Evolutionary conservation across 2,888 invertebrate genomes (phyloP).

Genomic region (Phoenoteleia sp.): DNA sequence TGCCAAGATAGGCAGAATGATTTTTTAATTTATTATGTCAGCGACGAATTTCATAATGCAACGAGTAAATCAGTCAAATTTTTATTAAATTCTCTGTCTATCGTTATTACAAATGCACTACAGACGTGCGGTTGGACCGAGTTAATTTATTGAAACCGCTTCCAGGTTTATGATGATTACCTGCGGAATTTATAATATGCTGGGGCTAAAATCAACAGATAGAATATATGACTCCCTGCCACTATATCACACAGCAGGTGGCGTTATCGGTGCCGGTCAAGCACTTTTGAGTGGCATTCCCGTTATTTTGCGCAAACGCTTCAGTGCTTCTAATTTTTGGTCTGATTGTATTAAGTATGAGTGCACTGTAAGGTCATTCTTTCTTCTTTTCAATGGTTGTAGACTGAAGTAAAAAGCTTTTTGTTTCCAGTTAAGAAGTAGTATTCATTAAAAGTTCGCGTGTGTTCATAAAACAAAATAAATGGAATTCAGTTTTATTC

Average conservation of each 20-base stretch:
- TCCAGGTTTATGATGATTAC: slow-evolving; percentile 85
- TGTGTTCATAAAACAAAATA: no score
- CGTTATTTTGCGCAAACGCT: slow-evolving; percentile 85
- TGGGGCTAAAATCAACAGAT: slow-evolving; percentile 84
- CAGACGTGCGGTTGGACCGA: neutral
- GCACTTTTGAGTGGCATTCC: slow-evolving; percentile 85
- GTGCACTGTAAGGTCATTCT: slow-evolving; percentile 85
- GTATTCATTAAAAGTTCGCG: no score
- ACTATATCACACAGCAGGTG: slow-evolving; percentile 87
- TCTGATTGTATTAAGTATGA: slow-evolving; percentile 86
- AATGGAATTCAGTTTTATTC: no score
- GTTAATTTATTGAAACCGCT: slow-evolving; percentile 50
- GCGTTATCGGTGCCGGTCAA: slow-evolving; percentile 86
- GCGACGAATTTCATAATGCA: no score
- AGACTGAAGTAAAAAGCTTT: no score
- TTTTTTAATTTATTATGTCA: no score
- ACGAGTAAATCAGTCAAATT: neutral
- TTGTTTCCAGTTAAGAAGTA: no score
- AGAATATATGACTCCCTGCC: slow-evolving; percentile 86
- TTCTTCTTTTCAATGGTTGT: no score
- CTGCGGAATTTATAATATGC: slow-evolving; percentile 83
- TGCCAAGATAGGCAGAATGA: no score
- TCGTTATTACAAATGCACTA: neutral
- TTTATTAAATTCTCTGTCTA: neutral
- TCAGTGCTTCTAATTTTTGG: slow-evolving; percentile 87